Evolutionary conservation across 2,797 vertebrate genomes (phyloP).

Genomic region (Pseudomugil gertrudae): DNA sequence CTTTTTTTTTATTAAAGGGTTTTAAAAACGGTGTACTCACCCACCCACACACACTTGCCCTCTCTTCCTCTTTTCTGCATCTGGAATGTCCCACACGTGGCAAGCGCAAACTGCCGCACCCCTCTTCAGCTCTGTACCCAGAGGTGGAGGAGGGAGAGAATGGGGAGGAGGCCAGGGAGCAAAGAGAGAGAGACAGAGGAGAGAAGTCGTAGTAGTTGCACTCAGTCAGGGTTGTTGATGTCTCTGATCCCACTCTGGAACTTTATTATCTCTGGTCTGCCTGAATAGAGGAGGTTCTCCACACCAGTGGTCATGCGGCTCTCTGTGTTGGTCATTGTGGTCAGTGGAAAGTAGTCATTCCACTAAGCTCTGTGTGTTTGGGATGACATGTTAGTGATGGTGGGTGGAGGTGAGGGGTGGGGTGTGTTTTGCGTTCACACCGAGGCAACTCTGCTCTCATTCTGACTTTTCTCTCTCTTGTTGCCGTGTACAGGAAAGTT

Average conservation of each 20-base stretch:
- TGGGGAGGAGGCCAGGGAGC: slow-evolving; percentile 25
- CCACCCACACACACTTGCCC: slow-evolving; percentile 9
- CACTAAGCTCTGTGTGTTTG: slow-evolving; percentile 46
- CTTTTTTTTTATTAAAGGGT: slow-evolving; percentile 17
- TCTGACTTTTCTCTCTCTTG: slow-evolving; percentile 47
- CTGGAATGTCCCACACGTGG: slow-evolving; percentile 87
- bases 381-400: slow-evolving; percentile 58
- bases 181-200: slow-evolving; percentile 17
- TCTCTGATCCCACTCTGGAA: slow-evolving; percentile 35
- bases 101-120: slow-evolving; percentile 79
- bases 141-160: slow-evolving; percentile 47
- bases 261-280: slow-evolving; percentile 27
- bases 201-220: slow-evolving; percentile 15
- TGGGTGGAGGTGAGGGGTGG: slow-evolving; percentile 30
- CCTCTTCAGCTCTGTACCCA: slow-evolving; percentile 70
- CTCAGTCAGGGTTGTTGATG: slow-evolving; percentile 31
- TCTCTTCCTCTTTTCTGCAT: slow-evolving; percentile 67
- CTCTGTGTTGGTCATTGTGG: slow-evolving; percentile 63
- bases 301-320: slow-evolving; percentile 54
- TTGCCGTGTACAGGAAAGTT: slow-evolving; percentile 88
- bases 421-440: slow-evolving; percentile 39
- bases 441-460: slow-evolving; percentile 42
- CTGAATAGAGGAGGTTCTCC: slow-evolving; percentile 38
- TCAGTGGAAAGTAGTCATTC: slow-evolving; percentile 50
- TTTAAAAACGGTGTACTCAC: slow-evolving; percentile 33